These are phyloP conservation scores for human DNA, from an alignment of 2,113 vertebrate species.

Conservation along the genomic window DNA sequence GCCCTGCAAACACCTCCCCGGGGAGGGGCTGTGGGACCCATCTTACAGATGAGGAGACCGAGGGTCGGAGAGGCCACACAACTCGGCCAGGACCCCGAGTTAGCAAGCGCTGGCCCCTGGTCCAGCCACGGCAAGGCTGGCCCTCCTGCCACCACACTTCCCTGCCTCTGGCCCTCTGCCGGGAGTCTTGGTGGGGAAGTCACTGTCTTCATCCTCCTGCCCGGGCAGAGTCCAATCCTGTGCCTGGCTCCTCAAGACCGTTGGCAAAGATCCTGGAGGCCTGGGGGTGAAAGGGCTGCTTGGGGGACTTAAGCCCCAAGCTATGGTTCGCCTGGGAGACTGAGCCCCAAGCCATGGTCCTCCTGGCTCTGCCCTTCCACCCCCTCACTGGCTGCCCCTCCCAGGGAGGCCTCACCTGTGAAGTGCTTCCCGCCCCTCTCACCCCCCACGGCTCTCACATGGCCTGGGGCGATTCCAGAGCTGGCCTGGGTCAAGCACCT, in stretches of 20 bases:
- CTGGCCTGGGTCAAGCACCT: neutral
- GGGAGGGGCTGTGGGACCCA: neutral
- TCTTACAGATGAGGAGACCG: neutral
- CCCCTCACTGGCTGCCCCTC: neutral
- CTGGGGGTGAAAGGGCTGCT: neutral
- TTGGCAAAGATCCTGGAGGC: neutral
- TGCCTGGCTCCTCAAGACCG: too few species aligned
- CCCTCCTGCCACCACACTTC: too few species aligned
- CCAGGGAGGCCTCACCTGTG: neutral
- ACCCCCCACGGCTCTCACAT: neutral
- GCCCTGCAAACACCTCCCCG: neutral
- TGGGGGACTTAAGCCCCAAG: too few species aligned
- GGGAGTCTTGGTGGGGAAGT: neutral
- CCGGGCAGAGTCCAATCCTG: too few species aligned
- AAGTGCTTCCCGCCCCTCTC: too few species aligned
- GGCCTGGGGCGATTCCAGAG: neutral
- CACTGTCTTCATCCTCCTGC: neutral
- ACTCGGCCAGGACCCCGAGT: neutral
- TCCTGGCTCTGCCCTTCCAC: neutral
- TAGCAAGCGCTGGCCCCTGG: neutral
- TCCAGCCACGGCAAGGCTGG: fast-evolving
- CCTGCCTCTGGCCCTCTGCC: neutral
- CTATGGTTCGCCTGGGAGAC: too few species aligned
- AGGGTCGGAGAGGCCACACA: neutral
- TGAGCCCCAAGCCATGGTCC: too few species aligned